Percentiles rank a stretch among this genome's conserved stretches.
phyloP scores from a whole-genome alignment of 2,888 invertebrate genomes.

The Pristionchus arcanus region DNA sequence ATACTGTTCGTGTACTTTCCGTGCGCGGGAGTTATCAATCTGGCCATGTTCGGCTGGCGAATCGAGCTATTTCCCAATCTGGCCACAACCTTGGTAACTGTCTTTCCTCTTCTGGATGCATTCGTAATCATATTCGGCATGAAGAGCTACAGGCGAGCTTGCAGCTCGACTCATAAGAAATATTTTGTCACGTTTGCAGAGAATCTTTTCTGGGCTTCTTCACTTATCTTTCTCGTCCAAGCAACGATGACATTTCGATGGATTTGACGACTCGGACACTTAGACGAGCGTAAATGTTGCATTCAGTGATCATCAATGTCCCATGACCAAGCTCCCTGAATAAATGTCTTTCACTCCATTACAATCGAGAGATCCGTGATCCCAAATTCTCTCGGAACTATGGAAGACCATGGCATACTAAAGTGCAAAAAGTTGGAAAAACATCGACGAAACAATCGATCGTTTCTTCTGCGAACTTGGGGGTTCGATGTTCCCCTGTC shows the following conservation, averaged over 20 bases:
- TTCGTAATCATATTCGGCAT: background rate
- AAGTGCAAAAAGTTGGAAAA: too few relatives aligned
- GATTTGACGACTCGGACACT: too few relatives aligned
- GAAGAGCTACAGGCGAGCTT: background rate
- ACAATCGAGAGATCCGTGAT: too few relatives aligned
- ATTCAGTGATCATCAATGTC: too few relatives aligned
- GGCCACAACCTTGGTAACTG: background rate
- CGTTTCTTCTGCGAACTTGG: too few relatives aligned
- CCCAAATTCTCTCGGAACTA: too few relatives aligned
- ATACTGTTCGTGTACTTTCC: constrained; percentile 8
- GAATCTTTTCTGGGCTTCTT: background rate
- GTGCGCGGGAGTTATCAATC: constrained; percentile 7
- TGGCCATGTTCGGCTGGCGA: constrained; percentile 1
- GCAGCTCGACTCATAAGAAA: background rate
- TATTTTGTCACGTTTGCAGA: background rate
- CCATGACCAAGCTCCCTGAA: too few relatives aligned
- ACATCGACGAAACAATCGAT: too few relatives aligned
- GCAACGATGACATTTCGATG: background rate
- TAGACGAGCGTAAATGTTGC: too few relatives aligned
- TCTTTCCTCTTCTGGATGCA: constrained; percentile 4
- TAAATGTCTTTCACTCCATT: too few relatives aligned
- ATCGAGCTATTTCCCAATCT: background rate
- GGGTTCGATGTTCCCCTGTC: too few relatives aligned
- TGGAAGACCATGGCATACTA: too few relatives aligned
- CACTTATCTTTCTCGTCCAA: background rate